Conservation (phyloP, 2,797 vertebrate genomes). For the Myiotriccus ornatus region DNA sequence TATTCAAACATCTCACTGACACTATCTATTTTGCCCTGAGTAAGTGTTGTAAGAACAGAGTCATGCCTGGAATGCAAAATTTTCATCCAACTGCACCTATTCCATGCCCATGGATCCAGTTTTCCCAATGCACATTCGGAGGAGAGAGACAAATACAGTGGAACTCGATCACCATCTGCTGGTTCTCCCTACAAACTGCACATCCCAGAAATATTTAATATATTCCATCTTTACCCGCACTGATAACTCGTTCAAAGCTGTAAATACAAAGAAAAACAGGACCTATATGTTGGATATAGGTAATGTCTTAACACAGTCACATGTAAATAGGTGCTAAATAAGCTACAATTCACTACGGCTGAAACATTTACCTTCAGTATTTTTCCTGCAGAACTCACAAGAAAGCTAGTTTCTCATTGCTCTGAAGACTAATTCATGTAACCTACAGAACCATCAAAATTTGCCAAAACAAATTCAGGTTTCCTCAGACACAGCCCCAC, state of each 20-base stretch:
- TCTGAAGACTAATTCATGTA: not conserved
- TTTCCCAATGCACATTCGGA: not conserved
- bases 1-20: not conserved
- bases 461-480: not conserved
- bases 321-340: not conserved
- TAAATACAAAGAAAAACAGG: not conserved
- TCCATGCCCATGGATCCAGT: not conserved
- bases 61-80: not conserved
- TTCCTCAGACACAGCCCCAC: not conserved
- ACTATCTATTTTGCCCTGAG: constrained; percentile 1
- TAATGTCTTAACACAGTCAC: not conserved
- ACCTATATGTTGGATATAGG: accelerated
- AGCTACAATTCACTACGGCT: not conserved
- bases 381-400: not conserved
- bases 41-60: not conserved
- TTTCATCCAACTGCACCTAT: not conserved
- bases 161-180: constrained; percentile 71
- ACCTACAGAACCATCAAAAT: not conserved
- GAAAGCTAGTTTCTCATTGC: not conserved
- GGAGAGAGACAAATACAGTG: not conserved
- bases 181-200: constrained; percentile 40
- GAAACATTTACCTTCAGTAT: not conserved
- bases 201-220: not conserved
- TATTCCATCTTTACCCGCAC: not conserved
- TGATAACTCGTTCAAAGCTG: not conserved